Conservation (phyloP, 1,140 invertebrate genomes). For the Phthorimaea operculella region DNA sequence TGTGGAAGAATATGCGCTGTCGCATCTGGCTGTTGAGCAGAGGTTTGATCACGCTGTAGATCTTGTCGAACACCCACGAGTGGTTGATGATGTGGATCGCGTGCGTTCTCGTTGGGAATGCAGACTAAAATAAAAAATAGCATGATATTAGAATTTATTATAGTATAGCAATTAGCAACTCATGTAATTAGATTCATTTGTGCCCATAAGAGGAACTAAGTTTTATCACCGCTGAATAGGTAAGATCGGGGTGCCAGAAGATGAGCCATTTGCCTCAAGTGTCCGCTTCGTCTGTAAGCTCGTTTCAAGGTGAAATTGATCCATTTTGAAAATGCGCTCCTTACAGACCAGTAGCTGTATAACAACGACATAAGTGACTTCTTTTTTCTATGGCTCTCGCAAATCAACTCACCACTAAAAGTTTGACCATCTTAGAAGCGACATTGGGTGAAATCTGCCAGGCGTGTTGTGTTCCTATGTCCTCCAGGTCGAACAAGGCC, state of each 20-base stretch:
- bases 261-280: too few species aligned
- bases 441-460: constrained; percentile 78
- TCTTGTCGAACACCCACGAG: constrained; percentile 82
- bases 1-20: constrained; percentile 80
- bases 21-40: constrained; percentile 76
- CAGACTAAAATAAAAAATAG: constrained; percentile 67
- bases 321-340: too few species aligned
- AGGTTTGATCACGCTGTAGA: constrained; percentile 81
- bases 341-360: too few species aligned
- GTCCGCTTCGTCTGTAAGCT: too few species aligned
- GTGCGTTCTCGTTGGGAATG: constrained; percentile 78
- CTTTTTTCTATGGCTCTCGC: too few species aligned
- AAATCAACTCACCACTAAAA: constrained; percentile 72
- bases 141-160: constrained; percentile 1
- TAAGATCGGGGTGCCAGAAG: too few species aligned
- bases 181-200: too few species aligned
- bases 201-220: too few species aligned
- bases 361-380: too few species aligned
- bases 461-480: constrained; percentile 76
- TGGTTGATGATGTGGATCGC: constrained; percentile 83
- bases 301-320: too few species aligned
- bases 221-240: too few species aligned
- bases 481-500: constrained; percentile 79
- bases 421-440: constrained; percentile 72
- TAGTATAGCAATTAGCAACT: too few species aligned